Evolutionary conservation across 2,888 invertebrate species (phyloP).

Genomic region (Phymatocera aterrima): DNA sequence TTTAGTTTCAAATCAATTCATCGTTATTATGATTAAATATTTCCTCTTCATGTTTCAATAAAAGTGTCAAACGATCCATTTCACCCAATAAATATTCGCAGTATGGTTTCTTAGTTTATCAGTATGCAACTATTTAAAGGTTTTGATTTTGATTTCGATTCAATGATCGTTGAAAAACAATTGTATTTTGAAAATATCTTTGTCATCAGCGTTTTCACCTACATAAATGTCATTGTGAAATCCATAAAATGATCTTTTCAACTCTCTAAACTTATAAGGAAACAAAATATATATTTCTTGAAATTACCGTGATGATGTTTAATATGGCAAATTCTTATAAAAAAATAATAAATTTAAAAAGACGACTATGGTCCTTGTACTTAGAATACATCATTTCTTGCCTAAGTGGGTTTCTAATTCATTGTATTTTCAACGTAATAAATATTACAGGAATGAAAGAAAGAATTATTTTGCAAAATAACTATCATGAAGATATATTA

Average conservation of each 20-base stretch:
- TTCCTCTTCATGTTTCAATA: background rate
- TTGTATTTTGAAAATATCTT: too few species aligned
- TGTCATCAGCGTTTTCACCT: too few species aligned
- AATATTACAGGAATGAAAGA: conserved; percentile 54
- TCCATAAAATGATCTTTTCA: background rate
- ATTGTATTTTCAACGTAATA: conserved; percentile 66
- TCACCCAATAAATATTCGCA: background rate
- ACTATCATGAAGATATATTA: conserved; percentile 60
- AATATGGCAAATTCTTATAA: background rate
- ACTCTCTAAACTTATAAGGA: background rate
- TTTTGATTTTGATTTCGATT: background rate
- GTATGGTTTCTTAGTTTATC: background rate
- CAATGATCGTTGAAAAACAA: background rate
- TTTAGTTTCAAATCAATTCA: too few species aligned
- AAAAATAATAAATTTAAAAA: background rate
- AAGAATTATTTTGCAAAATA: conserved; percentile 67
- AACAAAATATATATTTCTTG: background rate
- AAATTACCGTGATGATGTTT: background rate
- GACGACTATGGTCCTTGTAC: conserved; percentile 67
- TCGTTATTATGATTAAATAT: background rate
- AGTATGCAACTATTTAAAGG: background rate
- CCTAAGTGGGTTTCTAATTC: conserved; percentile 62
- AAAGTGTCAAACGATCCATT: background rate
- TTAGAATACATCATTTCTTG: conserved; percentile 61
- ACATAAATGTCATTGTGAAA: too few species aligned